Evolutionary conservation across 2,888 invertebrate genomes (phyloP), one percentile per base, ranked within the genome.

Genomic region (Drosophila anomelani): DNA sequence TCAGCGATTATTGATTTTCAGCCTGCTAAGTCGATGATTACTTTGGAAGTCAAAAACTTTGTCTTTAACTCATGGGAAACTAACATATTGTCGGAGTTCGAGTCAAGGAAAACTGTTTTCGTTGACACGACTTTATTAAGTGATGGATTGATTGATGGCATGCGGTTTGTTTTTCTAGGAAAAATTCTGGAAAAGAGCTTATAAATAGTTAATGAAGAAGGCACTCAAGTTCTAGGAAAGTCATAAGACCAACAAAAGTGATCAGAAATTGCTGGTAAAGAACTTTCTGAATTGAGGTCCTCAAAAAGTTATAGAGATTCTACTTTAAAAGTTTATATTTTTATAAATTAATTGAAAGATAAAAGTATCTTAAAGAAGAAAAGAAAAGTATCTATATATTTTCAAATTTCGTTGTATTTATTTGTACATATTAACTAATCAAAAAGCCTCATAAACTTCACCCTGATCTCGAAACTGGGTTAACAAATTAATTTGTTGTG

Each of bases 251-350:
- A 62, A 29, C 36, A 49, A 75, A 64, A 38, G 63, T 76, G 58
- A 76, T 71, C 63, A 53, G 66, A 76, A 63, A 73, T 68, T 55
- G 57, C 51, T 47, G 38, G 41, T 44, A 63, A 39, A 55, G 7
- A 44, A 32, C 47, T 60, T 23, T 61, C 38, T 36, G 6, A 38
- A 23, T 15, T 23, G 0, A 23, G 20, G 34, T 9, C 12, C 9
- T 20, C 9, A 13, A 34, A 20, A 17, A 5, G 8, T 17, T 6
- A 9, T 9, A 23, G 23, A 13, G 13, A 44, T 10, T 41, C 0
- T 20, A 15, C 23, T 23, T 23, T 13, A 8, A 13, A 8, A 44
- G 20, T 8, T 13, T 6, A 15, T 23, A 8, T 7, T 44, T 23
- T 4, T 23, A 15, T 2, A 15, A 3, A 23, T 26, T n/a, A 26